Base-by-base conservation (phyloP, 1,140 invertebrate genomes). In the Stenopsyche tienmushanensis region DNA sequence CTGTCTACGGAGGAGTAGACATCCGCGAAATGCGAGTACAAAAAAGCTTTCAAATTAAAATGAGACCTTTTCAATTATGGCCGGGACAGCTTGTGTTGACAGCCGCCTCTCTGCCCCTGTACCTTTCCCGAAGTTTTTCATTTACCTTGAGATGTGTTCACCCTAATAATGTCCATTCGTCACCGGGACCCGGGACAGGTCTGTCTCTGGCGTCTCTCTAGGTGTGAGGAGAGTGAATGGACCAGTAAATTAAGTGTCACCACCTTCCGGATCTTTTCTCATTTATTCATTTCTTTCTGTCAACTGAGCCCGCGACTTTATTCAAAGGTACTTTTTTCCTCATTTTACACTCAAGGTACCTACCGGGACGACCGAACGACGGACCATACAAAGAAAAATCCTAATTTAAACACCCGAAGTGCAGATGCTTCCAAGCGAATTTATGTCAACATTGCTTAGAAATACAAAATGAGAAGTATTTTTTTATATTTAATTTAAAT, bases 131-230 rank as follows among this genome's bases (percentile, higher is more conserved):
- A n/a, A 15, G 8, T 21, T 20, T 25, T 39, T 42, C 57, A 34
- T 60, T 60, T 47, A 15, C 21, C 42, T 47, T 60, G 57, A 21
- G 53, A 29, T 41, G 25, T 23, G 57, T 23, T 20, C 42, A 29
- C 57, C 57, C 57, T 47, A 60, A 60, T 60, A 60, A 60, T 60
- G 57, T 60, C 41, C 57, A 60, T 60, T 39, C 57, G 57, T 60
- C 57, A 60, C 57, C 21, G 54, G 52, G 15, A 25, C 15, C 25
- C 52, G 21, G 26, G 10, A 21, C 15, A 21, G 20, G 52, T 13
- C 52, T 24, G 53, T 34, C 53, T 18, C 13, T 29, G 7, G 13
- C 29, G 53, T 26, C 57, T 20, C 44, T 47, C 39, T 26, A 44
- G n/a, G 57, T 47, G 42, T 24, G 42, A 41, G 10, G 17, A 8